Evolutionary conservation across 1,140 invertebrate genomes (phyloP), one percentile per base, ranked within the genome.

Genomic region (Brachionus calyciflorus): DNA sequence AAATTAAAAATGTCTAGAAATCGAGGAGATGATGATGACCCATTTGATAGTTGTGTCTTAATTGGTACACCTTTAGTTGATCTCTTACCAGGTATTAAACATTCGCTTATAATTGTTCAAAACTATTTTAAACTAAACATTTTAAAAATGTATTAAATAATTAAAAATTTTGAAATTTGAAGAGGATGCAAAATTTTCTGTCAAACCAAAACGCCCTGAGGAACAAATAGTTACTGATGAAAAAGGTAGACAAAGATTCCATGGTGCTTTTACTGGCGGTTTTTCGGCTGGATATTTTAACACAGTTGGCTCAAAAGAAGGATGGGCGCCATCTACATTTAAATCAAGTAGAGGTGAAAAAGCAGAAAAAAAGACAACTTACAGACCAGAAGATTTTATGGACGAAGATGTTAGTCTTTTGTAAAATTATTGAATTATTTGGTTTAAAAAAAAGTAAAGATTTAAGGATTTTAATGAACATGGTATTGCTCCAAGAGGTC

Each of bases 201-300:
- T 73, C 0, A 73, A 73, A 28, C 69, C 69, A 24, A 73, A 73
- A 73, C 44, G 69, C 21, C 46, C 51, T 12, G 69, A 73, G 7
- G 69, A 73, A 14, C 69, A 76, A 49, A 76, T 76, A n/a, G 73
- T 76, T 6, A 57, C 33, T 19, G 73, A 76, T 30, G 73, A 76
- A 44, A 46, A 46, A 24, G 73, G 73, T 17, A 41, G 92, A 79
- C 86, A 93, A 28, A 85, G 97, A 80, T 99, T 99, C 85, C 97
- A 99, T 87, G 97, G 97, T 41, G 96, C 96, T 0, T 99, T 99
- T 83, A 99, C 96, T 5, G 96, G 97, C 1, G 97, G 96, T 3
- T 99, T 99, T 82, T 96, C 94, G 49, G 96, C 97, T 30, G 97
- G 97, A 1, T 97, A 93, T 83, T 98, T 92, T 81, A 99, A 99